Base-by-base conservation (phyloP, 1,140 invertebrate genomes). In the Rhizoglyphus robini region DNA sequence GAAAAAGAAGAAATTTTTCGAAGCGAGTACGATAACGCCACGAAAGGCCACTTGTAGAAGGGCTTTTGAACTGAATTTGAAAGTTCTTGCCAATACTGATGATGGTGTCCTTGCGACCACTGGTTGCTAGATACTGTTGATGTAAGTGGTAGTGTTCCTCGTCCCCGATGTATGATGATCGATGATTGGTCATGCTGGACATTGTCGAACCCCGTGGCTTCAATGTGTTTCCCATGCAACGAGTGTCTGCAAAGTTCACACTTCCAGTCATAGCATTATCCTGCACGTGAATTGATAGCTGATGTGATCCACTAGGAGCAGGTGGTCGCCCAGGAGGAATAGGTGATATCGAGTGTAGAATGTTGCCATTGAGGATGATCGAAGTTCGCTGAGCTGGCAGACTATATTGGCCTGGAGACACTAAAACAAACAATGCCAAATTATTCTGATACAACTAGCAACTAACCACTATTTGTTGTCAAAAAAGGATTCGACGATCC, bases 1-100 rank as follows among this genome's bases (percentile, higher is more conserved):
- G 2, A 2, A 64, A 64, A 20, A 64, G 1, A 1, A 64, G 46
- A 64, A 47, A 64, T 23, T 51, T 51, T 38, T 64, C 63, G 3
- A 64, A 38, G 13, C 41, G 4, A 20, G 63, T 64, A 13, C 63
- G 38, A 36, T 31, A n/a, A 23, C 5, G 20, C 63, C 63, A 64
- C 25, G 46, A 23, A 32, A 64, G 29, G 46, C 38, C 20, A 48
- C 31, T 51, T 4, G 63, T 64, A 11, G 63, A 64, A n/a, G 63
- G 63, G 25, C 63, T 64, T 64, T 57, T 31, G n/a, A 64, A 48
- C 41, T 64, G 63, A 23, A 64, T 64, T 31, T 64, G 63, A 49
- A 64, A 57, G 38, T 48, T 64, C 36, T 57, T 49, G 8, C 63
- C 63, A 64, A 64, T 64, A 32, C 47, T 51, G 3, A 64, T 64